A percentile compares a stretch with the other conserved stretches of the same genome.
Conservation (phyloP, 2,113 vertebrate species). For the Cryptomyrus ogoouensis region DNA sequence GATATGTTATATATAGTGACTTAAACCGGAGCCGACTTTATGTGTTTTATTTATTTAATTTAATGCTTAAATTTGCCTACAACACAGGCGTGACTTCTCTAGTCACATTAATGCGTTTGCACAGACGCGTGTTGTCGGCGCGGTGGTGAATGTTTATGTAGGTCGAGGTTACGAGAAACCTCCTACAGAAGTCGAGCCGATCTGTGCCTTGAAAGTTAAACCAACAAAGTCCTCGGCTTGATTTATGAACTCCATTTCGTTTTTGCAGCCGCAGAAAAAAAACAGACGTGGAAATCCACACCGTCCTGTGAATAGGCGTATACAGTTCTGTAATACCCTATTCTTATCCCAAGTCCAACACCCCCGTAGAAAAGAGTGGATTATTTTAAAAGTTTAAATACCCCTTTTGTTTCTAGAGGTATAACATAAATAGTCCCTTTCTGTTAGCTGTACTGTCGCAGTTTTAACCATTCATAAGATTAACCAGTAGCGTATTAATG, state of each 20-base stretch:
- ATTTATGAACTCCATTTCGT: conserved; percentile 64
- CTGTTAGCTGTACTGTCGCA: background rate
- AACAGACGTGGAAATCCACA: conserved; percentile 50
- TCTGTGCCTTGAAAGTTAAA: conserved; percentile 59
- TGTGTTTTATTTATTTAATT: background rate
- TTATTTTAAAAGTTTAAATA: conserved; percentile 44
- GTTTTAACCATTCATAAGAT: background rate
- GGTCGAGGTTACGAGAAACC: conserved; percentile 51
- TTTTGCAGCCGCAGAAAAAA: conserved; percentile 55
- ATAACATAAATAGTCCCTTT: background rate
- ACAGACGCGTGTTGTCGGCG: conserved; percentile 50
- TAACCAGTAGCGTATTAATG: background rate
- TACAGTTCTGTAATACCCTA: conserved; percentile 50
- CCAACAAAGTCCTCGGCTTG: conserved; percentile 55
- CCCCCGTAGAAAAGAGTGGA: conserved; percentile 37
- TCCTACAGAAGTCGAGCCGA: conserved; percentile 49
- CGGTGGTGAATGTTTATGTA: conserved; percentile 58
- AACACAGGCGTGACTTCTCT: conserved; percentile 49
- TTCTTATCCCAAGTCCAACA: conserved; percentile 53
- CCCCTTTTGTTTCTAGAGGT: background rate
- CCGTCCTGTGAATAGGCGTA: conserved; percentile 57
- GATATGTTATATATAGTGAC: background rate
- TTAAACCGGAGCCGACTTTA: background rate
- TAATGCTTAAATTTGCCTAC: background rate
- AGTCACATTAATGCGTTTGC: conserved; percentile 36